phyloP scores from a whole-genome alignment of 2,888 invertebrate genomes.

The Aporophyla lueneburgensis region DNA sequence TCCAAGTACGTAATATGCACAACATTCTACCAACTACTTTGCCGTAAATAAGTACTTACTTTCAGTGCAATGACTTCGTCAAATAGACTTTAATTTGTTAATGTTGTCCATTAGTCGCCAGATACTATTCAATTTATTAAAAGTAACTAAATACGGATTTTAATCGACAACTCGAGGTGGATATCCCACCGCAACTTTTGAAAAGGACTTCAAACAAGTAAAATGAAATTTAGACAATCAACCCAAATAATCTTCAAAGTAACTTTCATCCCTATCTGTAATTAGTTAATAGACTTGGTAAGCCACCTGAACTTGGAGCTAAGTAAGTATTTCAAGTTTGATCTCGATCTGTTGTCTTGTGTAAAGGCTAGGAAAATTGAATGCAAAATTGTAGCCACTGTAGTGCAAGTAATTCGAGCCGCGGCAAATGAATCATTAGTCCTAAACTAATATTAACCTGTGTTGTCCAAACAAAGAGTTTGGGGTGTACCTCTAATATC shows the following conservation, averaged over 20 bases:
- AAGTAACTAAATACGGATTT: slow-evolving; percentile 38
- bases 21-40: slow-evolving; percentile 34
- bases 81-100: slow-evolving; percentile 49
- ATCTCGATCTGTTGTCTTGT: slow-evolving; percentile 45
- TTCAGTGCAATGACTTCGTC: slow-evolving; percentile 15
- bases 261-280: slow-evolving; percentile 36
- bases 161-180: slow-evolving; percentile 20
- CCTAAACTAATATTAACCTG: slow-evolving; percentile 86
- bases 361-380: slow-evolving; percentile 60
- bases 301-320: slow-evolving; percentile 14
- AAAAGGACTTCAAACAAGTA: slow-evolving; percentile 38
- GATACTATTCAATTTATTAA: slow-evolving; percentile 40
- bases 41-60: slow-evolving; percentile 22
- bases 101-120: slow-evolving; percentile 15
- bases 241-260: slow-evolving; percentile 33
- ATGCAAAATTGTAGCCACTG: slow-evolving; percentile 70
- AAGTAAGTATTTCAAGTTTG: slow-evolving; percentile 9
- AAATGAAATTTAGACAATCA: slow-evolving; percentile 43
- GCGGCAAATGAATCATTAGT: slow-evolving; percentile 86
- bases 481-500: slow-evolving; percentile 77
- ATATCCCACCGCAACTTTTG: slow-evolving; percentile 25
- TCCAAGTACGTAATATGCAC: slow-evolving; percentile 30
- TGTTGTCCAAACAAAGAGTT: slow-evolving; percentile 80
- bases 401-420: slow-evolving; percentile 75
- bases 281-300: slow-evolving; percentile 54